These are phyloP conservation scores for Otocyon megalotis DNA, from an alignment of 2,113 vertebrate species.

Conservation along the genomic window DNA sequence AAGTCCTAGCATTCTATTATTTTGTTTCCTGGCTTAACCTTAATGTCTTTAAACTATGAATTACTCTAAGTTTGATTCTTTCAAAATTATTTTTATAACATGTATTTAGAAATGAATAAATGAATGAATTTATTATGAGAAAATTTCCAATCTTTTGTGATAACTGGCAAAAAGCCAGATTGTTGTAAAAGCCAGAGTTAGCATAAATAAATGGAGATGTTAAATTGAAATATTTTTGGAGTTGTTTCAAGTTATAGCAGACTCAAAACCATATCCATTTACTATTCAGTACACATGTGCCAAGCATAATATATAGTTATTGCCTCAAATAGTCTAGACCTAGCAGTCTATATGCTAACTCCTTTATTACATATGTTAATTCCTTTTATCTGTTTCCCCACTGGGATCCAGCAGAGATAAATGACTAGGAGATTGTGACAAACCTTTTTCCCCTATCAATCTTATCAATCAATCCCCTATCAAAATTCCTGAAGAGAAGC, in stretches of 20 bases:
- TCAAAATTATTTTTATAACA: conserved; percentile 23
- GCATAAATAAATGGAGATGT: conserved; percentile 39
- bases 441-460: background rate
- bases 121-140: conserved; percentile 38
- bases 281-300: background rate
- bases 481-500: background rate
- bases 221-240: conserved; percentile 12
- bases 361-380: background rate
- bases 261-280: background rate
- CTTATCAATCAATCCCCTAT: background rate
- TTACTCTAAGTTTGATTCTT: conserved; percentile 23
- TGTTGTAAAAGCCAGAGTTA: conserved; percentile 27
- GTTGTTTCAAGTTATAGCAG: conserved; percentile 18
- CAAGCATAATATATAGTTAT: background rate
- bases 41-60: background rate
- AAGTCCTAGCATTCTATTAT: background rate
- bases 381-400: background rate
- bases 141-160: conserved; percentile 41
- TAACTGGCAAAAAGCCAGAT: conserved; percentile 25
- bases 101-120: conserved; percentile 50
- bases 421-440: background rate
- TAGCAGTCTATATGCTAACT: background rate
- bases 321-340: background rate
- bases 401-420: background rate
- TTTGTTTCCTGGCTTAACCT: conserved; percentile 26